Base-by-base conservation (phyloP, 2,888 invertebrate genomes). In the Odontothrips loti region DNA sequence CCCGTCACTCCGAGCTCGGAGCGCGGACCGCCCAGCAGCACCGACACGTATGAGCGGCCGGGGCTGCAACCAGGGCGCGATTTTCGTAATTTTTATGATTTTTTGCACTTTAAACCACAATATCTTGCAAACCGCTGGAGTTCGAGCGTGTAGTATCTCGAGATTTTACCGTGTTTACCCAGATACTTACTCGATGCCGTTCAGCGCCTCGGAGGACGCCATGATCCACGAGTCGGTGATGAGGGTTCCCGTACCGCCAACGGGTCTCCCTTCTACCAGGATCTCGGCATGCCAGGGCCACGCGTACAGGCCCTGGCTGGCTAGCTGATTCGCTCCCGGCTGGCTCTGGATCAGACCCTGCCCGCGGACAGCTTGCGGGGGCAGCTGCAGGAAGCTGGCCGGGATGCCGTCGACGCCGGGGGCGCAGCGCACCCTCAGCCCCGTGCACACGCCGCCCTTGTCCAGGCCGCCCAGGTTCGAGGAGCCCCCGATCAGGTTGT, bases 141-240 rank as follows among this genome's bases (percentile, higher is more conserved):
- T n/a, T n/a, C n/a, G n/a, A n/a, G n/a, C n/a, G n/a, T n/a, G n/a
- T n/a, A n/a, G n/a, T n/a, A n/a, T n/a, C n/a, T n/a, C n/a, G n/a
- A n/a, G n/a, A n/a, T n/a, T n/a, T n/a, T n/a, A n/a, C n/a, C n/a
- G n/a, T n/a, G n/a, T n/a, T n/a, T n/a, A n/a, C n/a, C n/a, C n/a
- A 20, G 34, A 43, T 58, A 85, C 87, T 87, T 85, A 90, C 91
- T 87, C 85, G 80, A 89, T 84, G 81, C 86, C 85, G 48, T 85
- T 82, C 80, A 82, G 47, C 88, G 81, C 86, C 85, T 47, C 85
- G 82, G 81, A 82, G 47, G 88, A 87, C 6, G 89, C 87, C 82
- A 95, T 85, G 81, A 94, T 89, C 93, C 94, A 94, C 27, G 91
- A 87, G 3, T 88, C 85, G 83, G 92, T 90, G 79, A 95, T 86